Conservation (phyloP, 1,140 invertebrate genomes). For the Pinna nobilis region DNA sequence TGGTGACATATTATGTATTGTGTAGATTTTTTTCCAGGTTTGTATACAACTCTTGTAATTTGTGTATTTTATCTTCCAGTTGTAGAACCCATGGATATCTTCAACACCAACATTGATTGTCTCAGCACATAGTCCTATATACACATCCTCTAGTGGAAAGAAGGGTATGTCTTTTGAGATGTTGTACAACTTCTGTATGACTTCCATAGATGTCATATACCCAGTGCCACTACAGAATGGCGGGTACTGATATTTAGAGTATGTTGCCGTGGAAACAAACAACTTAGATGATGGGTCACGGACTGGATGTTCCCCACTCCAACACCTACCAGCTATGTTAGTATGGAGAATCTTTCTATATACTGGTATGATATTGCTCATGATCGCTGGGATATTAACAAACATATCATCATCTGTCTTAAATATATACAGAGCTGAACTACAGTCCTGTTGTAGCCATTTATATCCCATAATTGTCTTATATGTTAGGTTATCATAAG, state of each 20-base stretch:
- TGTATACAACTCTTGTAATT: too few species aligned
- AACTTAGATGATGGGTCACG: conserved; percentile 70
- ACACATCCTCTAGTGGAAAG: conserved; percentile 71
- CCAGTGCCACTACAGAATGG: conserved; percentile 72
- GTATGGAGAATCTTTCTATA: not conserved
- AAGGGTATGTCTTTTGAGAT: conserved; percentile 53
- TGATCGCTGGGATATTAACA: conserved; percentile 59
- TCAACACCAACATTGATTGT: too few species aligned
- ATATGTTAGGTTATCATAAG: conserved; percentile 88
- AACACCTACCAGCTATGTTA: not conserved
- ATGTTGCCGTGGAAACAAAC: conserved; percentile 64
- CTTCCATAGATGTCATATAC: conserved; percentile 64
- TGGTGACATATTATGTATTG: too few species aligned
- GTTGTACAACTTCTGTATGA: conserved; percentile 60
- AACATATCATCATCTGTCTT: conserved; percentile 77
- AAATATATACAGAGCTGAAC: conserved; percentile 75
- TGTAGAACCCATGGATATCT: too few species aligned
- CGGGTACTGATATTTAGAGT: conserved; percentile 66
- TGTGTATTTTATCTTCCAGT: too few species aligned
- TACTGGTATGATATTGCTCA: not conserved
- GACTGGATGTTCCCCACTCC: not conserved
- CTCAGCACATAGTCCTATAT: conserved; percentile 59
- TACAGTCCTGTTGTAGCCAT: conserved; percentile 82
- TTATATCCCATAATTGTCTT: conserved; percentile 89
- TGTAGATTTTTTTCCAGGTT: too few species aligned